Conservation (phyloP, 1,140 invertebrate genomes). For the Nephila pilipes region DNA sequence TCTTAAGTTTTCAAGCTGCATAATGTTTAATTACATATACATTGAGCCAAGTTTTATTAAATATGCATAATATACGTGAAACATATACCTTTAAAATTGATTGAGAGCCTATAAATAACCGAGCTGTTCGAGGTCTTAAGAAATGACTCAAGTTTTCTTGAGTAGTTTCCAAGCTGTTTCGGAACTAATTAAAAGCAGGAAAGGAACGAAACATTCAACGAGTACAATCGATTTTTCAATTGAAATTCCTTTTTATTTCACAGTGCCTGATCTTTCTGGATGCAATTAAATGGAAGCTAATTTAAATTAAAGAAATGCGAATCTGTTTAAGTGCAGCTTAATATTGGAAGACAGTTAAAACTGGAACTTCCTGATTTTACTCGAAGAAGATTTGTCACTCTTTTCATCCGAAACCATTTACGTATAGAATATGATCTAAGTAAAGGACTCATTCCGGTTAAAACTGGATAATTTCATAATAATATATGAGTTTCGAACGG, state of each 20-base stretch:
- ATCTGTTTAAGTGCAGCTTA: background rate
- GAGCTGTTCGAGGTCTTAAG: background rate
- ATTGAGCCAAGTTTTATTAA: too few relatives aligned
- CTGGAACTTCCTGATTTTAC: background rate
- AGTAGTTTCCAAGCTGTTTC: background rate
- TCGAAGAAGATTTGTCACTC: background rate
- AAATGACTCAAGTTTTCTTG: background rate
- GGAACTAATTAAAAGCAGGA: constrained; percentile 49
- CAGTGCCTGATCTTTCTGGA: background rate
- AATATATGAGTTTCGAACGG: too few relatives aligned
- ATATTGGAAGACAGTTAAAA: background rate
- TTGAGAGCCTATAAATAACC: background rate
- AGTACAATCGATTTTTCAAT: constrained; percentile 1
- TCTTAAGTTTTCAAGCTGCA: too few relatives aligned
- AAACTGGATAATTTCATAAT: too few relatives aligned
- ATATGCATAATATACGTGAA: too few relatives aligned
- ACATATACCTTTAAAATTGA: background rate
- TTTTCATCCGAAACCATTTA: background rate
- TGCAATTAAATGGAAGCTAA: constrained; percentile 37
- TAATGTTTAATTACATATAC: too few relatives aligned
- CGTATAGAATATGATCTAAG: too few relatives aligned
- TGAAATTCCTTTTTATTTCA: background rate
- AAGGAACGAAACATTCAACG: constrained; percentile 31
- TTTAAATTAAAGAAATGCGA: constrained; percentile 25
- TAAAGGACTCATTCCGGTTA: too few relatives aligned